phyloP scores from a whole-genome alignment of 2,888 invertebrate species.

The Crioceris asparagi region DNA sequence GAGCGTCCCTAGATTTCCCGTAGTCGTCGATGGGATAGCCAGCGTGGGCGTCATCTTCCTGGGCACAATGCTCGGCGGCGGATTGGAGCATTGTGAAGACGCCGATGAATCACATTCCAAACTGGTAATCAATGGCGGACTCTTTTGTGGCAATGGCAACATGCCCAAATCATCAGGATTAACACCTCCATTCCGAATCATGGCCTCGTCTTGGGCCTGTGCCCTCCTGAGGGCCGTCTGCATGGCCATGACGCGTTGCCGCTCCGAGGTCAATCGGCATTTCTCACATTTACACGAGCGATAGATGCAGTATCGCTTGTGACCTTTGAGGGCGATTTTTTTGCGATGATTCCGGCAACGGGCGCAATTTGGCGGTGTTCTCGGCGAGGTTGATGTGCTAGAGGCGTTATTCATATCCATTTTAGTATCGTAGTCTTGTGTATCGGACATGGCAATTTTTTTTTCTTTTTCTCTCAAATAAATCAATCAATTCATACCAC shows the following conservation, averaged over 20 bases:
- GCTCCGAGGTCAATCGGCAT: slow-evolving; percentile 75
- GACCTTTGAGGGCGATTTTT: slow-evolving; percentile 79
- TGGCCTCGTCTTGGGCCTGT: slow-evolving; percentile 74
- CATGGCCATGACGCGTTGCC: slow-evolving; percentile 81
- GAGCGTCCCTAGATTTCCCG: slow-evolving; percentile 31
- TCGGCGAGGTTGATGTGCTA: slow-evolving; percentile 51
- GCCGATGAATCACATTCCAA: slow-evolving; percentile 49
- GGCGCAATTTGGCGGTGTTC: slow-evolving; percentile 85
- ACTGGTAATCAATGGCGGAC: slow-evolving; percentile 36
- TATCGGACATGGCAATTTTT: slow-evolving; percentile 37
- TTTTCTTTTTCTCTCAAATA: no score
- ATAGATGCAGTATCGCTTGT: slow-evolving; percentile 84
- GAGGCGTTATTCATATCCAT: slow-evolving; percentile 42
- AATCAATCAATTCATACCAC: no score
- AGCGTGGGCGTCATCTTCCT: slow-evolving; percentile 35
- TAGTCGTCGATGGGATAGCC: slow-evolving; percentile 29
- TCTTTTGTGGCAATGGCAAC: slow-evolving; percentile 30
- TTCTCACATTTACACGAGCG: slow-evolving; percentile 77
- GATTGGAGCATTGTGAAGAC: slow-evolving; percentile 45
- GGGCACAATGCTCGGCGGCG: slow-evolving; percentile 35
- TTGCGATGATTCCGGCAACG: slow-evolving; percentile 87
- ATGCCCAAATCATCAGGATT: slow-evolving; percentile 35
- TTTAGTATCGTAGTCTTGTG: slow-evolving; percentile 44
- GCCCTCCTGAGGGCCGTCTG: slow-evolving; percentile 77
- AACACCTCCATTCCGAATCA: slow-evolving; percentile 30